phyloP scores from a whole-genome alignment of 2,113 vertebrate genomes.

The human region GRCh38 chr3:120627501-120628000 shows the following conservation, averaged over 20 bases:
- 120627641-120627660: background rate
- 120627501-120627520: background rate
- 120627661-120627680: background rate
- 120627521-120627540: background rate
- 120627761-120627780: background rate
- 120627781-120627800: background rate
- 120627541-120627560: background rate
- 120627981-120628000: background rate
- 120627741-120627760: background rate
- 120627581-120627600: background rate
- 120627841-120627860: background rate
- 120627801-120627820: background rate
- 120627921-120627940: background rate
- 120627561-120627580: background rate
- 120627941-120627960: background rate
- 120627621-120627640: background rate
- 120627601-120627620: background rate
- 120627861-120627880: background rate
- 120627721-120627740: background rate
- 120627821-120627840: background rate
- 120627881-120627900: background rate
- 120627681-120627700: background rate
- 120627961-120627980: background rate
- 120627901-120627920: background rate
- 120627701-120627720: background rate